A percentile compares a stretch with the other conserved stretches of the same genome.
These are phyloP conservation scores for Chelon labrosus DNA, from an alignment of 2,797 vertebrate species.

Conservation along the genomic window DNA sequence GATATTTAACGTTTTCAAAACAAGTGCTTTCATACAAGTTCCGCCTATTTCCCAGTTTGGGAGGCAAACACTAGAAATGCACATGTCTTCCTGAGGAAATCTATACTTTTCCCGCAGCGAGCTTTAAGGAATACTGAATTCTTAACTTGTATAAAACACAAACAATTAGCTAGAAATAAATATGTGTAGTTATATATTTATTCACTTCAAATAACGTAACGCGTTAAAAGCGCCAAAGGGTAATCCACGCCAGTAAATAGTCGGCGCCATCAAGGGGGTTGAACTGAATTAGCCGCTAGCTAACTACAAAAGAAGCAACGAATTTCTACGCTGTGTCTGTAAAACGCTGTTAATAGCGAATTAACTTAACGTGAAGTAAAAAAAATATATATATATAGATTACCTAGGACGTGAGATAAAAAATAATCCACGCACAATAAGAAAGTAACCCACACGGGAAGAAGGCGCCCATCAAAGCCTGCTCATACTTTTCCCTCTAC, in stretches of 20 bases:
- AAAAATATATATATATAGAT: not conserved
- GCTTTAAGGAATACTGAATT: fast-evolving
- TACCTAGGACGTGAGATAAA: too few species aligned
- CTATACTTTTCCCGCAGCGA: not conserved
- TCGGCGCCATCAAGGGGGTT: conserved; percentile 76
- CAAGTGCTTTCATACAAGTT: conserved; percentile 55
- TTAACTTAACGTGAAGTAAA: not conserved
- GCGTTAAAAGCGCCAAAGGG: conserved; percentile 47
- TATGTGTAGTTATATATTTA: fast-evolving
- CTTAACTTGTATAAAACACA: fast-evolving
- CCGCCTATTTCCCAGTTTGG: conserved; percentile 55
- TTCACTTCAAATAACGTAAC: fast-evolving
- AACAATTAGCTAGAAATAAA: fast-evolving
- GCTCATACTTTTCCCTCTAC: conserved; percentile 46
- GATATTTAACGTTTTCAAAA: conserved; percentile 36
- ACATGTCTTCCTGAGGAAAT: conserved; percentile 34
- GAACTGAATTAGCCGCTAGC: conserved; percentile 70
- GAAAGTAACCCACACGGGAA: not conserved
- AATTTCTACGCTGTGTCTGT: not conserved
- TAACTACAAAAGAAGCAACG: conserved; percentile 63
- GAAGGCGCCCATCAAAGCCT: conserved; percentile 23
- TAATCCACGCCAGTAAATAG: conserved; percentile 68
- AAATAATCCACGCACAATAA: not conserved
- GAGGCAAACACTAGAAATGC: conserved; percentile 48
- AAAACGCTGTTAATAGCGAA: not conserved